Evolutionary conservation across 2,113 vertebrate genomes (phyloP).

Genomic region (Micromys minutus): DNA sequence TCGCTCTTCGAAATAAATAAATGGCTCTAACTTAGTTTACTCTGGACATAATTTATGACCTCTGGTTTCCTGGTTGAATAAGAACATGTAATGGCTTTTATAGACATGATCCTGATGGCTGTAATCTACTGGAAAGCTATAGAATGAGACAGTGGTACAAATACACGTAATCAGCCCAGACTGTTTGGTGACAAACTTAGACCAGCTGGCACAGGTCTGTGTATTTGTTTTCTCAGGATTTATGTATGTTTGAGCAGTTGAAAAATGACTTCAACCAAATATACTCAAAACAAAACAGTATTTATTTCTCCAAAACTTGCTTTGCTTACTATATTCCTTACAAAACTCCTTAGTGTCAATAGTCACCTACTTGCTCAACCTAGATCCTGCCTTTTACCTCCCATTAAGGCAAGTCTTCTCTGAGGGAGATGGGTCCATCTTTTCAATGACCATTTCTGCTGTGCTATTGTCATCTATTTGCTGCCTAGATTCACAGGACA

Average conservation of each 20-base stretch:
- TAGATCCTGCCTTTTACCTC: not conserved
- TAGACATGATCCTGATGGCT: not conserved
- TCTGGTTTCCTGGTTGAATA: not conserved
- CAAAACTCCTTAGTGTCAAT: not conserved
- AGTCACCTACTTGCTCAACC: not conserved
- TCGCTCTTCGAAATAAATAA: not conserved
- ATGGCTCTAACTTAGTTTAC: accelerated
- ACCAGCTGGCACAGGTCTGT: not conserved
- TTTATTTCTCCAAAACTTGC: not conserved
- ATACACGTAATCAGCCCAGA: not conserved
- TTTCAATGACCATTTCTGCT: not conserved
- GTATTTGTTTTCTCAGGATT: not conserved
- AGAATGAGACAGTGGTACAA: not conserved
- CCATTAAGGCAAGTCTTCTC: not conserved
- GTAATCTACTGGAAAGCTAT: not conserved
- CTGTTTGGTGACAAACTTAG: not conserved
- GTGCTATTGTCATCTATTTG: not conserved
- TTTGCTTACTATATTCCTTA: not conserved
- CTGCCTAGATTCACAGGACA: not conserved
- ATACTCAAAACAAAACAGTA: not conserved
- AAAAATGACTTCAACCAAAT: not conserved
- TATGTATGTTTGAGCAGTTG: not conserved
- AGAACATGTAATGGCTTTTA: not conserved
- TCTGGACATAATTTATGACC: not conserved
- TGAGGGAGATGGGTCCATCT: not conserved